Evolutionary conservation across 2,113 vertebrate genomes (phyloP).

Genomic region (Pipa parva): DNA sequence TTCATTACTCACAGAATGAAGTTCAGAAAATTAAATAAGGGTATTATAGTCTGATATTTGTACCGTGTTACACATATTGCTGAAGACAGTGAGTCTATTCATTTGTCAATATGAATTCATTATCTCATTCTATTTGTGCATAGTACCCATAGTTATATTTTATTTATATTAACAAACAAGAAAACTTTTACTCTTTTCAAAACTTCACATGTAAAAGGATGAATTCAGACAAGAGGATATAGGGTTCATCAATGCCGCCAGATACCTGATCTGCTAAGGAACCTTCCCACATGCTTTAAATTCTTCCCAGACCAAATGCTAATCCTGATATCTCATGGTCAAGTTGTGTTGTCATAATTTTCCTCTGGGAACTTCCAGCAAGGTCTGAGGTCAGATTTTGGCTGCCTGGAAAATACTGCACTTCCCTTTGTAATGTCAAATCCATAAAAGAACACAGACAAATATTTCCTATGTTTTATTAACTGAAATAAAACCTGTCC

Average conservation of each 20-base stretch:
- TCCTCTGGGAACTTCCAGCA: constrained; percentile 5
- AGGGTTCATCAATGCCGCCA: neutral
- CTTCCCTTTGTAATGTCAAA: constrained; percentile 10
- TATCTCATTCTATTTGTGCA: no score
- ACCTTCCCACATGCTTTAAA: constrained; percentile 14
- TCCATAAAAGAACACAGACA: neutral
- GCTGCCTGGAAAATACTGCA: constrained; percentile 14
- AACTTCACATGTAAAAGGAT: no score
- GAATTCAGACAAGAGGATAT: no score
- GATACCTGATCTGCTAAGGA: constrained; percentile 2
- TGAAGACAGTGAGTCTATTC: no score
- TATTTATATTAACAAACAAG: no score
- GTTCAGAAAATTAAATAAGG: no score
- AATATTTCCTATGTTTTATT: neutral
- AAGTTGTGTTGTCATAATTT: constrained; percentile 23
- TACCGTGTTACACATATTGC: no score
- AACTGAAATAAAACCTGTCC: neutral
- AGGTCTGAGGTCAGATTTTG: constrained; percentile 12
- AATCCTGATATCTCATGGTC: constrained; percentile 33
- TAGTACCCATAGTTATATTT: no score
- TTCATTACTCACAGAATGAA: no score
- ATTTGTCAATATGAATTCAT: no score
- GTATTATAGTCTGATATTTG: no score
- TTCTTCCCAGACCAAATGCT: constrained; percentile 12
- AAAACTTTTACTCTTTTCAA: no score